Evolutionary conservation across 1,140 invertebrate genomes (phyloP), one percentile per base, ranked within the genome.

Genomic region (Eciton burchellii): DNA sequence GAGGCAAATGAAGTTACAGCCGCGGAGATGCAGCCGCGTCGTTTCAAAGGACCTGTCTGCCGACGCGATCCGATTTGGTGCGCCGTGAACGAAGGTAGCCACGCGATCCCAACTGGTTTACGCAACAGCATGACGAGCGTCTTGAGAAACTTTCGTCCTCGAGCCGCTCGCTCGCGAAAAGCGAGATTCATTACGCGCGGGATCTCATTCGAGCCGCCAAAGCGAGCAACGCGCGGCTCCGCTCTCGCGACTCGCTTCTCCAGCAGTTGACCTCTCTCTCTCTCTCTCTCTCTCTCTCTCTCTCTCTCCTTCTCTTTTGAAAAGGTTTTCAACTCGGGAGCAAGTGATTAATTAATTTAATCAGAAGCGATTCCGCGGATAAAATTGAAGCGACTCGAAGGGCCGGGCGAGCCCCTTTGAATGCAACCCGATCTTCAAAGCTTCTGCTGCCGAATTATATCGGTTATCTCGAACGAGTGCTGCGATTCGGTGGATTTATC

Each of bases 31-130:
- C 65, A 81, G 77, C 77, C 70, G 63, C 8, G 63, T 63, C 35
- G 16, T 70, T 79, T 81, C 77, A 81, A 81, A 81, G 77, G 77
- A 52, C 26, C 45, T 81, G 73, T 73, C 77, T 60, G 35, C 73
- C n/a, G 73, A 73, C 26, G 77, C 56, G 77, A 81, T 81, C 70
- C 73, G 60, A 81, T 81, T 81, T 73, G 60, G 24, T 59, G 43
- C 43, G 26, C 47, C 56, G 9, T 21, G 52, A 57, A 60, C 9
- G 54, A 24, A 35, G 65, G 68, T 60, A 59, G 68, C 12, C 21
- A 68, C 54, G 26, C 54, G 68, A 81, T 81, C 60, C 56, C 63
- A 79, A 45, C 62, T 79, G 49, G 65, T 56, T 70, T 54, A 19
- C 49, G 2, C 35, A 35, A 35, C 62, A 3, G 16, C 74, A 16